Base-by-base conservation (phyloP, 2,888 invertebrate genomes). In the Drosophila barbarae region DNA sequence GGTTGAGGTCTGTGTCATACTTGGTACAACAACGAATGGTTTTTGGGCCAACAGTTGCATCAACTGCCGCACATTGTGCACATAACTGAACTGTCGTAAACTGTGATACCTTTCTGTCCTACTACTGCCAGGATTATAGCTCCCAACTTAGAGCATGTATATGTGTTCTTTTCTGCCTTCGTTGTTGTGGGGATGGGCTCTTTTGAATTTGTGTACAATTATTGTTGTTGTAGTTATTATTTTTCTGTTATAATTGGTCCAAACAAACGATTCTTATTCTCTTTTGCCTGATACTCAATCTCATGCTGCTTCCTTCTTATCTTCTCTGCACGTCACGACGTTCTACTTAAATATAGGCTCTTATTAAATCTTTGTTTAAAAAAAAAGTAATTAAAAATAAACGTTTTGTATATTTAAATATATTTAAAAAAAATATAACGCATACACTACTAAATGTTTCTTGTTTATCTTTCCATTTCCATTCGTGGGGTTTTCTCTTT, bases 351-450 rank as follows among this genome's bases (percentile, higher is more conserved):
- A 39, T 61, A 84, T 26, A 46, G 66, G 32, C 30, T 47, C 76
- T 70, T 73, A 82, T 51, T 70, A 76, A 71, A 79, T 47, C 35
- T 46, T 56, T 44, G 56, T 66, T 66, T 73, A 39, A 68, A 81
- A 74, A 74, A 77, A 77, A 79, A 60, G 49, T 49, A 61, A 64
- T 63, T 69, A 69, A 67, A 60, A 82, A 74, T 73, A 75, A 75
- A 77, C 69, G 69, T 56, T 79, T 79, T 72, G 75, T 83, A 79
- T 74, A 77, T 53, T 74, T 76, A 65, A 72, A 71, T 69, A 74
- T 75, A 73, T 77, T 84, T 70, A 72, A 69, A 67, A 66, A 66
- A 66, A 65, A 66, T 65, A 52, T 77, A 74, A 83, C 64, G 66
- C 72, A 77, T 83, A 81, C 70, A 53, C 67, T 77, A 69, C 75